Conservation (phyloP, 2,888 invertebrate species). For the Lepidocyrtoides sp. region DNA sequence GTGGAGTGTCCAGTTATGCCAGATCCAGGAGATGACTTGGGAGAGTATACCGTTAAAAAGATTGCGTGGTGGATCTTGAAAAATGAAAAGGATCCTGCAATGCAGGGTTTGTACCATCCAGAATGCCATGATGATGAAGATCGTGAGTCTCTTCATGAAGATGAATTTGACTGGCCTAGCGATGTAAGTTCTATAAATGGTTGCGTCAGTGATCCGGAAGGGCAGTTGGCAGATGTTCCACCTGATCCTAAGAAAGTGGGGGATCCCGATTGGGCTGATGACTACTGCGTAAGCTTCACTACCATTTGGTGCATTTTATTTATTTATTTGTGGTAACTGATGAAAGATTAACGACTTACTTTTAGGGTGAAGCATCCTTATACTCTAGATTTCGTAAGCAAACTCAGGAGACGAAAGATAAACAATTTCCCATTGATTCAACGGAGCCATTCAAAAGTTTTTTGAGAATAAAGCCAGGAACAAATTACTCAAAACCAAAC, state of each 20-base stretch:
- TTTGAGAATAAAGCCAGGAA: constrained; percentile 62
- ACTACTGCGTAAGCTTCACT: constrained; percentile 71
- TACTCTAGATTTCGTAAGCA: constrained; percentile 44
- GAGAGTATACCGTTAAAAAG: constrained; percentile 76
- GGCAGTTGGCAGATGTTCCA: constrained; percentile 42
- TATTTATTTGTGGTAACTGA: background rate
- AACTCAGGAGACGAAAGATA: background rate
- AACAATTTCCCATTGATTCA: constrained; percentile 2
- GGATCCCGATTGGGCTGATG: constrained; percentile 76
- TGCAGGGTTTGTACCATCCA: constrained; percentile 62
- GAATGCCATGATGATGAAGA: constrained; percentile 76
- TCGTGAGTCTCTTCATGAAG: constrained; percentile 15
- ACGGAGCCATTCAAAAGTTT: constrained; percentile 54
- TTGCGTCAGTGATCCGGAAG: constrained; percentile 80
- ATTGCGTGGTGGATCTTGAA: constrained; percentile 79
- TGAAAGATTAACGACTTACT: no score
- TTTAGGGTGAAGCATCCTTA: constrained; percentile 58
- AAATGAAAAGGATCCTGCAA: constrained; percentile 70
- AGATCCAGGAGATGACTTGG: constrained; percentile 34
- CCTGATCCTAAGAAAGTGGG: constrained; percentile 27
- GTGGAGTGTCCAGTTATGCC: constrained; percentile 72
- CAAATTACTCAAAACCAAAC: constrained; percentile 71
- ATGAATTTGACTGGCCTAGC: constrained; percentile 60
- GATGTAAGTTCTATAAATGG: constrained; percentile 75
- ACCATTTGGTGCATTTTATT: background rate